Evolutionary conservation across 1,140 invertebrate species (phyloP).

Genomic region (Zaprionus gabonicus): DNA sequence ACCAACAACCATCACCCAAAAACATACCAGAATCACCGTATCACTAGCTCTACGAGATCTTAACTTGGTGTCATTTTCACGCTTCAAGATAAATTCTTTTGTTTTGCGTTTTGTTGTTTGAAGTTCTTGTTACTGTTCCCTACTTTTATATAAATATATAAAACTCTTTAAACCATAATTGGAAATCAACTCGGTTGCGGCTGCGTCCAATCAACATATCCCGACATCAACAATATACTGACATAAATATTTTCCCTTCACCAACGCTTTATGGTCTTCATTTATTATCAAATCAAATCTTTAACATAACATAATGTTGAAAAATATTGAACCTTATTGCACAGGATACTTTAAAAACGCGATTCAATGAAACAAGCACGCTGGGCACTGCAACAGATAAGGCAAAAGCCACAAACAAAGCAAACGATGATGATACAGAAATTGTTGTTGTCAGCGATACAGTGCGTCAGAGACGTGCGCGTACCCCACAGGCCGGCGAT

Average conservation of each 20-base stretch:
- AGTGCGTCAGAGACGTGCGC: constrained; percentile 79
- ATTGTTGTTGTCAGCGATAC: constrained; percentile 84
- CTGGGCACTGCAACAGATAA: constrained; percentile 35
- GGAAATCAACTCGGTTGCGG: constrained; percentile 69
- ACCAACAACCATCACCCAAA: constrained; percentile 65
- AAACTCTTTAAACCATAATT: constrained; percentile 17
- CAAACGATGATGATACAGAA: constrained; percentile 73
- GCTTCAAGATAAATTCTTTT: constrained; percentile 62
- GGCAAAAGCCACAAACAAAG: constrained; percentile 15
- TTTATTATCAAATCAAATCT: constrained; percentile 38
- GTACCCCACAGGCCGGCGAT: constrained; percentile 71
- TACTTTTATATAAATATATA: constrained; percentile 9
- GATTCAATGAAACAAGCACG: constrained; percentile 61
- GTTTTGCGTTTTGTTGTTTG: constrained; percentile 36
- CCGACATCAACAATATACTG: constrained; percentile 39
- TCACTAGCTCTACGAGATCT: constrained; percentile 79
- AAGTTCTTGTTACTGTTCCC: constrained; percentile 42
- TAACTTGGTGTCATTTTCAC: constrained; percentile 82
- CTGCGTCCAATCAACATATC: constrained; percentile 60
- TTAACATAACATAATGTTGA: constrained; percentile 14
- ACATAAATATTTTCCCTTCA: constrained; percentile 34
- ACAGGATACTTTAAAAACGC: constrained; percentile 73
- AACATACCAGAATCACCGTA: constrained; percentile 72
- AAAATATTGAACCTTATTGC: constrained; percentile 44
- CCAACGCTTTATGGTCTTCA: constrained; percentile 52